These are phyloP conservation scores for Pseudomyrmex cubaensis DNA, from an alignment of 1,140 invertebrate species.

Conservation along the genomic window DNA sequence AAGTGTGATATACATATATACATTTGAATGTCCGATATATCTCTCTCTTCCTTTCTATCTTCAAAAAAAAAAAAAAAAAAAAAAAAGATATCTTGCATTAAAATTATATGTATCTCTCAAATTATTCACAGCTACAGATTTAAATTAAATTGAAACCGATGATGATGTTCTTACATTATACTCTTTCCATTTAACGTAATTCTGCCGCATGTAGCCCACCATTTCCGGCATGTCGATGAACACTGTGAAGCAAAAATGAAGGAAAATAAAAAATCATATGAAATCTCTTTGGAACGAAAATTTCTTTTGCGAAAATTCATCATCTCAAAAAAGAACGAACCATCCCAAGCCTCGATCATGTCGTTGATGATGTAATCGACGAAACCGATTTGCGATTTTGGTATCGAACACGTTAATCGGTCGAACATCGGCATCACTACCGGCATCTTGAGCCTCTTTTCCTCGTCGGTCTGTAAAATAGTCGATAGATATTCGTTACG, in stretches of 20 bases:
- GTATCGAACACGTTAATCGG: slow-evolving; percentile 95
- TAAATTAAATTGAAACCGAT: slow-evolving; percentile 29
- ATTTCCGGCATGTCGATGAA: slow-evolving; percentile 97
- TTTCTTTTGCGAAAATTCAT: background rate
- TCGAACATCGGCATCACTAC: slow-evolving; percentile 99
- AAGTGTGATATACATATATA: background rate
- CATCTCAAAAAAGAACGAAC: slow-evolving; percentile 84
- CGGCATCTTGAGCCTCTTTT: slow-evolving; percentile 93
- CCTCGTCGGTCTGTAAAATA: slow-evolving; percentile 93
- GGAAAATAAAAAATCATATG: background rate
- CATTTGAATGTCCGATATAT: background rate
- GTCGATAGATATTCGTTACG: slow-evolving; percentile 11
- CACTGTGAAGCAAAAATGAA: slow-evolving; percentile 87
- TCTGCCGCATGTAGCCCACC: slow-evolving; percentile 92
- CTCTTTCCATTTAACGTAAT: slow-evolving; percentile 97
- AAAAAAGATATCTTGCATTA: background rate
- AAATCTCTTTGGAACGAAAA: background rate
- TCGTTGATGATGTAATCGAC: slow-evolving; percentile 98
- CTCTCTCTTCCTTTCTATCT: background rate
- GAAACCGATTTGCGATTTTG: slow-evolving; percentile 98
- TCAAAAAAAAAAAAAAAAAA: background rate
- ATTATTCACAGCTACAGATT: background rate
- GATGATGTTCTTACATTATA: slow-evolving; percentile 78
- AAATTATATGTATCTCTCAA: background rate
- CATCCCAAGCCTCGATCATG: slow-evolving; percentile 98